Percentiles rank a stretch among this genome's conserved stretches.
Conservation (phyloP, 2,797 vertebrate species). For the Anguilla anguilla region DNA sequence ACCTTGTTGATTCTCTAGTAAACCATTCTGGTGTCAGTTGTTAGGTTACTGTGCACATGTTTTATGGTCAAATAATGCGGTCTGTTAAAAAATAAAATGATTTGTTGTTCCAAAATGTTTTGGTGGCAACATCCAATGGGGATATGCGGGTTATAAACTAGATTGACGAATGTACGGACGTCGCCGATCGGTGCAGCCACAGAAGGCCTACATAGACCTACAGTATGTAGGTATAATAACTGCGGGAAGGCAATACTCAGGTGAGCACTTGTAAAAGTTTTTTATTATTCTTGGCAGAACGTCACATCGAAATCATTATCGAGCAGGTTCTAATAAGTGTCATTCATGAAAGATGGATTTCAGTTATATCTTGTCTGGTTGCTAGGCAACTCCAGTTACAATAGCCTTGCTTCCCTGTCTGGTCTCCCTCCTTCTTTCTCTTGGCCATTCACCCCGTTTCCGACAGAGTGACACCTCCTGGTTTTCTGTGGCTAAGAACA, state of each 20-base stretch:
- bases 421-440: neutral
- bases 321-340: conserved; percentile 15
- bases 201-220: too few relatives aligned
- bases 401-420: neutral
- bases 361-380: conserved; percentile 29
- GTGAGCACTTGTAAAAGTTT: neutral
- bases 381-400: conserved; percentile 33
- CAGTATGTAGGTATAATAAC: too few relatives aligned
- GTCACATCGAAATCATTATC: neutral
- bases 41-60: too few relatives aligned
- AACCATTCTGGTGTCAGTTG: too few relatives aligned
- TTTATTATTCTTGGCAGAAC: neutral
- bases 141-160: too few relatives aligned
- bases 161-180: too few relatives aligned
- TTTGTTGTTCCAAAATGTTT: too few relatives aligned
- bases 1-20: too few relatives aligned
- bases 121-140: too few relatives aligned
- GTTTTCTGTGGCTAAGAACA: neutral
- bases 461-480: neutral
- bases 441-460: neutral
- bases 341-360: conserved; percentile 23
- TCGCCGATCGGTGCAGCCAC: too few relatives aligned
- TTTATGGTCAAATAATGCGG: too few relatives aligned
- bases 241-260: neutral
- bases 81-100: too few relatives aligned